These are phyloP conservation scores for Argynnis bischoffii DNA, from an alignment of 2,888 invertebrate genomes.

Conservation along the genomic window DNA sequence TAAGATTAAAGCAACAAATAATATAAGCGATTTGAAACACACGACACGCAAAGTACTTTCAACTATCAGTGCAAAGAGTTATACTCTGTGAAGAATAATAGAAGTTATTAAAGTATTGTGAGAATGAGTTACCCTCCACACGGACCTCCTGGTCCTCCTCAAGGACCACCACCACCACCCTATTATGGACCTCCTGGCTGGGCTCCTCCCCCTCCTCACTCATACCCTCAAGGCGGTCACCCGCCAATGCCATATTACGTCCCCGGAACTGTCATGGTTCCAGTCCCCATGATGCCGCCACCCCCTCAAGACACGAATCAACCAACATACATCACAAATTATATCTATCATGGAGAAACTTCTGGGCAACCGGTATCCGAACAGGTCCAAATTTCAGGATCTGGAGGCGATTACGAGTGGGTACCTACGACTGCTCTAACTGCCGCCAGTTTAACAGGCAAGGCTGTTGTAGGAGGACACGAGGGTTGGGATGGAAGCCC, in stretches of 20 bases:
- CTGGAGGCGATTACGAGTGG: constrained; percentile 72
- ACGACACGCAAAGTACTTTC: background rate
- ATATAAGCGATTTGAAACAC: constrained; percentile 26
- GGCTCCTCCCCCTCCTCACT: constrained; percentile 32
- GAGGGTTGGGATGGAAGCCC: constrained; percentile 79
- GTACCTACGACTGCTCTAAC: constrained; percentile 65
- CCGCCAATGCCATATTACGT: constrained; percentile 53
- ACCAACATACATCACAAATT: constrained; percentile 72
- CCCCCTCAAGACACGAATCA: constrained; percentile 45
- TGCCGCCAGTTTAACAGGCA: constrained; percentile 60
- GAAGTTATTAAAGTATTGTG: background rate
- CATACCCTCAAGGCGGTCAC: constrained; percentile 41
- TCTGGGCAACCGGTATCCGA: constrained; percentile 45
- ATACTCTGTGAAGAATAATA: constrained; percentile 4
- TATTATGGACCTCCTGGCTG: constrained; percentile 53
- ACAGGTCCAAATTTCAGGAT: constrained; percentile 61
- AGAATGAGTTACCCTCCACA: constrained; percentile 62
- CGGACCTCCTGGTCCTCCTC: constrained; percentile 50
- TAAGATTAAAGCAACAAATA: constrained; percentile 32
- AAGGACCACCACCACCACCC: constrained; percentile 50
- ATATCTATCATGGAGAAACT: constrained; percentile 69
- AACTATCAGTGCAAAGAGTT: background rate
- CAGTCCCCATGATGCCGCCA: constrained; percentile 52
- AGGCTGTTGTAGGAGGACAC: constrained; percentile 73
- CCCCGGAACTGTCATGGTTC: constrained; percentile 69